phyloP scores from a whole-genome alignment of 2,888 invertebrate species.

The Dione vanillae region DNA sequence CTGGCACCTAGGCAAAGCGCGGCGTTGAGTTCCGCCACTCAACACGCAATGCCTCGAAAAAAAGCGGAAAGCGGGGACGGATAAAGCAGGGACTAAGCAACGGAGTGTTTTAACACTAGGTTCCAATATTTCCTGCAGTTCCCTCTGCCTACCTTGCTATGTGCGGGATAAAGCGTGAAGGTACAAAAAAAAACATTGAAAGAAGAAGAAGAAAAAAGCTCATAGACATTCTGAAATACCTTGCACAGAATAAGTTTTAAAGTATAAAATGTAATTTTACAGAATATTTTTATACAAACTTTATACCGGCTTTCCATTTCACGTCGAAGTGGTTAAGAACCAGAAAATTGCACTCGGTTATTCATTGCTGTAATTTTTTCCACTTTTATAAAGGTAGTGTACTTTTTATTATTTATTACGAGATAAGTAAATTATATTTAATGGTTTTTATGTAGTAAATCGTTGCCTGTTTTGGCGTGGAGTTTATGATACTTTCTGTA shows the following conservation, averaged over 20 bases:
- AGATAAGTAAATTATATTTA: neutral
- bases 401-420: neutral
- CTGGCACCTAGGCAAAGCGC: too few relatives aligned
- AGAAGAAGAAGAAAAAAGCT: too few relatives aligned
- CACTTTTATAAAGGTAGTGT: neutral
- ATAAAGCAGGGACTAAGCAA: too few relatives aligned
- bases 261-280: conserved; percentile 2
- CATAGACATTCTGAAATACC: neutral
- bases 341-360: conserved; percentile 25
- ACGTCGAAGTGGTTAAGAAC: conserved; percentile 17
- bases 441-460: neutral
- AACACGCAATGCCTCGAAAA: too few relatives aligned
- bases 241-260: neutral
- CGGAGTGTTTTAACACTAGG: too few relatives aligned
- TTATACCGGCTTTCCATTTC: conserved; percentile 2
- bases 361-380: conserved; percentile 7
- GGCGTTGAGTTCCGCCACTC: too few relatives aligned
- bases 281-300: conserved; percentile 3
- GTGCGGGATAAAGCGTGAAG: too few relatives aligned
- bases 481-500: neutral
- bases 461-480: neutral
- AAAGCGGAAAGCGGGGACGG: too few relatives aligned
- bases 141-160: too few relatives aligned
- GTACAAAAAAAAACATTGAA: too few relatives aligned
- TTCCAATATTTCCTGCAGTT: too few relatives aligned